phyloP scores from a whole-genome alignment of 2,888 invertebrate genomes.

The Hydrotaea diabolus region DNA sequence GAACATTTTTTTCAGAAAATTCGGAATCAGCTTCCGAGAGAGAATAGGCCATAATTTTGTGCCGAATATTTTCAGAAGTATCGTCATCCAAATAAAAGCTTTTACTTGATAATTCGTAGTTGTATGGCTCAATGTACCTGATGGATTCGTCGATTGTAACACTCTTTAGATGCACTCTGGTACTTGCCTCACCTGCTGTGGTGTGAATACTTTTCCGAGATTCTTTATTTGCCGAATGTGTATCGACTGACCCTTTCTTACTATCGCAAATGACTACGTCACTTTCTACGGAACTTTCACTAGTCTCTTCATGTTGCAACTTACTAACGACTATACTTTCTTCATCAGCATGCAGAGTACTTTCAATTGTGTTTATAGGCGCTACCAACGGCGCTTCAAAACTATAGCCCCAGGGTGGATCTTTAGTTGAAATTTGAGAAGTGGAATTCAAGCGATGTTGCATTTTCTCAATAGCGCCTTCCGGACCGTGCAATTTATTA shows the following conservation, averaged over 20 bases:
- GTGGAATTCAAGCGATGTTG: constrained; percentile 72
- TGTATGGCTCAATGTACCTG: constrained; percentile 59
- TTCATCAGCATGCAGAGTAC: constrained; percentile 72
- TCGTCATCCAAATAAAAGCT: constrained; percentile 73
- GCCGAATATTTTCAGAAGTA: constrained; percentile 75
- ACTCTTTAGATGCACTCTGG: constrained; percentile 70
- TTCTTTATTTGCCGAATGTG: constrained; percentile 47
- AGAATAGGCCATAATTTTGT: constrained; percentile 78
- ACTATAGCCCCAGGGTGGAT: constrained; percentile 55
- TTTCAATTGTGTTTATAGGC: constrained; percentile 71
- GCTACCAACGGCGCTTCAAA: constrained; percentile 72
- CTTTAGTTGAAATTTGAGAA: constrained; percentile 54
- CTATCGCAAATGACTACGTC: constrained; percentile 75
- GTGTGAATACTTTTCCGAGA: constrained; percentile 73
- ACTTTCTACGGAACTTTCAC: constrained; percentile 75
- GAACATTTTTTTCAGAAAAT: constrained; percentile 71
- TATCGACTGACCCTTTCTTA: constrained; percentile 22
- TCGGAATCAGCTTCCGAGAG: constrained; percentile 79
- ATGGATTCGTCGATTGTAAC: constrained; percentile 73
- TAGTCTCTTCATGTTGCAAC: constrained; percentile 71
- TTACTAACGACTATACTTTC: constrained; percentile 73
- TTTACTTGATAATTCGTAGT: constrained; percentile 68
- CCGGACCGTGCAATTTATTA: constrained; percentile 73
- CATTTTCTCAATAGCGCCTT: constrained; percentile 74
- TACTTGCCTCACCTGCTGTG: constrained; percentile 70